A percentile compares a stretch with the other conserved stretches of the same genome.
phyloP scores from a whole-genome alignment of 2,888 invertebrate genomes.

The Busseola fusca region DNA sequence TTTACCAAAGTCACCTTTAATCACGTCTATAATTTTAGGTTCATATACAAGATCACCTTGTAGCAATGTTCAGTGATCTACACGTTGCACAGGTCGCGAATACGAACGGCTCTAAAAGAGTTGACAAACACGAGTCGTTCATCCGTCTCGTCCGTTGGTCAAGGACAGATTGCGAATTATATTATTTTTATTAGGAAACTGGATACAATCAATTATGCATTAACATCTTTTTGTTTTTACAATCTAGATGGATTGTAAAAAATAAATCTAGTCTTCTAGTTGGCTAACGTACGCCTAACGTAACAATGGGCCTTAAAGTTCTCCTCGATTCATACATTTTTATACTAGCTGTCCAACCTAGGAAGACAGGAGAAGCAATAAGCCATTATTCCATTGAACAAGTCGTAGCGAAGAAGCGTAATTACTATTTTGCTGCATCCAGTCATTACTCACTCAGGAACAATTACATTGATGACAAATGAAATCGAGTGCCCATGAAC shows the following conservation, averaged over 20 bases:
- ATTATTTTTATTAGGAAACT: conserved; percentile 25
- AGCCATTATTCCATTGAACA: conserved; percentile 37
- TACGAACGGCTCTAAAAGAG: background rate
- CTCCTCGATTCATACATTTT: background rate
- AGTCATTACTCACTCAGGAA: conserved; percentile 32
- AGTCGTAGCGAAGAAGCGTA: conserved; percentile 26
- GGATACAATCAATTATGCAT: background rate
- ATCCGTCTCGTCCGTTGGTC: conserved; percentile 1
- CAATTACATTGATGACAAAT: conserved; percentile 21
- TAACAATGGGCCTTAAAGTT: background rate
- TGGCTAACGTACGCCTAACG: too few relatives aligned
- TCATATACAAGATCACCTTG: background rate
- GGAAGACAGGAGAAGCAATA: background rate
- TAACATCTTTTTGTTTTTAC: background rate
- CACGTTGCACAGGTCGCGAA: background rate
- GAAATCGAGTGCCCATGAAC: background rate
- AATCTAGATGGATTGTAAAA: background rate
- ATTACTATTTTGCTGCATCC: conserved; percentile 36
- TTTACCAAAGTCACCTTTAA: background rate
- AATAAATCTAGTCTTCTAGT: background rate
- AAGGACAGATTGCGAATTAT: conserved; percentile 10
- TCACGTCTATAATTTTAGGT: background rate
- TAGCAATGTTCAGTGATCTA: background rate
- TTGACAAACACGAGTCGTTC: conserved; percentile 13
- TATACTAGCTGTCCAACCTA: background rate